Conservation (phyloP, 2,888 invertebrate species). For the Scelioninae gen. 2 region DNA sequence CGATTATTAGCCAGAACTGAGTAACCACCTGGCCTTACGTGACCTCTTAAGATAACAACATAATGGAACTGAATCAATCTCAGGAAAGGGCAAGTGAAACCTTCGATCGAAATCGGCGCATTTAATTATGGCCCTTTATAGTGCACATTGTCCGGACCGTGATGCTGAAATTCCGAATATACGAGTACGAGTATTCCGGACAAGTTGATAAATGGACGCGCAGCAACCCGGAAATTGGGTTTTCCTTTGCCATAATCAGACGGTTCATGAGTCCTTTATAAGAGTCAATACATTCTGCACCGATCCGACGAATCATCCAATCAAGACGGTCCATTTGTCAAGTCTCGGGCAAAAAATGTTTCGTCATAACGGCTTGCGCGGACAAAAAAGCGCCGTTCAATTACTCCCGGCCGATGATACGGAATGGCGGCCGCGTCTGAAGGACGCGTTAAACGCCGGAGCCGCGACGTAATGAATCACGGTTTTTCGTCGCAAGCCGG, state of each 20-base stretch:
- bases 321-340: slow-evolving; percentile 23
- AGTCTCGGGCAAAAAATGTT: slow-evolving; percentile 19
- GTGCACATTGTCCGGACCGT: slow-evolving; percentile 3
- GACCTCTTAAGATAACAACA: not conserved
- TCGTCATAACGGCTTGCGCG: not conserved
- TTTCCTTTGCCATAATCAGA: slow-evolving; percentile 26
- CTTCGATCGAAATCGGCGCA: not conserved
- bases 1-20: too few species aligned
- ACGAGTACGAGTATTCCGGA: too few species aligned
- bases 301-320: slow-evolving; percentile 26
- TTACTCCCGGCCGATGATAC: slow-evolving; percentile 26
- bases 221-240: slow-evolving; percentile 28
- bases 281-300: slow-evolving; percentile 31
- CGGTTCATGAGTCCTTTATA: slow-evolving; percentile 32
- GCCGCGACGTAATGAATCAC: slow-evolving; percentile 18
- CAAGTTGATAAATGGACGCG: slow-evolving; percentile 22
- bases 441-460: slow-evolving; percentile 16
- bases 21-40: too few species aligned
- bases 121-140: slow-evolving; percentile 24
- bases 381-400: slow-evolving; percentile 23
- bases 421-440: slow-evolving; percentile 22
- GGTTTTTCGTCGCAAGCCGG: slow-evolving; percentile 7
- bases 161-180: slow-evolving; percentile 19
- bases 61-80: not conserved
- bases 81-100: not conserved